phyloP scores from a whole-genome alignment of 2,888 invertebrate genomes.

The Schrankia costaestrigalis region DNA sequence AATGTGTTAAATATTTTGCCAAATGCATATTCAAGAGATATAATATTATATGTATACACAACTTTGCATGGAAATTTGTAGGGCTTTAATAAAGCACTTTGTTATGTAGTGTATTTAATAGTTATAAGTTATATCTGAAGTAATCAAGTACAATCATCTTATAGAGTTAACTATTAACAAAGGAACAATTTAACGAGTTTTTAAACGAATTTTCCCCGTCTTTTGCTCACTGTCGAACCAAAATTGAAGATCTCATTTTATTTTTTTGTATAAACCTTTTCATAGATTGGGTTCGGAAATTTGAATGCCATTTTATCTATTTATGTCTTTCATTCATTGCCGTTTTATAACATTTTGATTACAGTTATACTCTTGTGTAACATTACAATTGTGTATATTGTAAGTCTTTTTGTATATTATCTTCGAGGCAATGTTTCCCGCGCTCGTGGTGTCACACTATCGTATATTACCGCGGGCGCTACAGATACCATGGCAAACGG shows the following conservation, averaged over 20 bases:
- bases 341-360: slow-evolving; percentile 20
- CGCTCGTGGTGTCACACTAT: too few species aligned
- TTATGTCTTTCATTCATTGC: slow-evolving; percentile 18
- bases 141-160: slow-evolving; percentile 69
- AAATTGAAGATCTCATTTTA: slow-evolving; percentile 74
- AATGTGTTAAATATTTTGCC: slow-evolving; percentile 65
- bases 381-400: slow-evolving; percentile 30
- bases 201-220: slow-evolving; percentile 62
- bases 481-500: slow-evolving; percentile 31
- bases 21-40: slow-evolving; percentile 56
- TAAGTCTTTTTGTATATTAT: too few species aligned
- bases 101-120: slow-evolving; percentile 42
- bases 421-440: too few species aligned
- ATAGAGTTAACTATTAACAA: slow-evolving; percentile 47
- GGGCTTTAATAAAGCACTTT: slow-evolving; percentile 51
- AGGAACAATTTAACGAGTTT: slow-evolving; percentile 57
- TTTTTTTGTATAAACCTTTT: slow-evolving; percentile 30
- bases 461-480: too few species aligned
- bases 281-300: slow-evolving; percentile 23
- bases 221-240: slow-evolving; percentile 74
- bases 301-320: slow-evolving; percentile 21
- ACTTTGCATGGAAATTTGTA: slow-evolving; percentile 55
- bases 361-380: slow-evolving; percentile 24
- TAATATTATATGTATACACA: slow-evolving; percentile 53
- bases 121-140: slow-evolving; percentile 45